Conservation (phyloP, 1,140 invertebrate genomes). For the Propsilocerus akamusi region DNA sequence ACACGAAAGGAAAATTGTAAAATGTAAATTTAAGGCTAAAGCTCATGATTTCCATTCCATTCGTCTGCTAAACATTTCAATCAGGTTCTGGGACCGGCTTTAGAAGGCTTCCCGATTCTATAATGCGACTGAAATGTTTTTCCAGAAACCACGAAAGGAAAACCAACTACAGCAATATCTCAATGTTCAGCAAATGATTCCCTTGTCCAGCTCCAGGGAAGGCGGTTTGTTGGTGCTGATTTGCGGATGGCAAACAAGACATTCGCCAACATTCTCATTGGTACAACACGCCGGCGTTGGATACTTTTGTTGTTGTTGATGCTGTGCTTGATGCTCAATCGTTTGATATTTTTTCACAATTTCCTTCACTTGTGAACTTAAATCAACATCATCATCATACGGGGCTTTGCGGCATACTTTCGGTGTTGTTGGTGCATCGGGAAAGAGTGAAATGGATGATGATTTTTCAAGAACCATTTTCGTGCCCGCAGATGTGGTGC, state of each 20-base stretch:
- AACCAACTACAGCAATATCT: no score
- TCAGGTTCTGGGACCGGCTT: no score
- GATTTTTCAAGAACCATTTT: background rate
- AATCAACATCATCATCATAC: slow-evolving; percentile 12
- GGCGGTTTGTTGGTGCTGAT: background rate
- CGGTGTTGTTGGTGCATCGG: slow-evolving; percentile 36
- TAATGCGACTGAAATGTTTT: no score
- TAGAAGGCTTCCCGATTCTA: no score
- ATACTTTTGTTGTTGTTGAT: no score
- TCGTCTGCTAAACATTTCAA: no score
- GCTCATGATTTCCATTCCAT: no score
- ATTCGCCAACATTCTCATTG: background rate
- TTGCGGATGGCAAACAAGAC: background rate
- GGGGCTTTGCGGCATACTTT: slow-evolving; percentile 28
- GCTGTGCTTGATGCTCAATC: no score
- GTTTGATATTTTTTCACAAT: background rate
- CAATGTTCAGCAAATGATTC: no score
- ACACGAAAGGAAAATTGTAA: no score
- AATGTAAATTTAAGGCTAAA: no score
- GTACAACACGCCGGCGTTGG: background rate
- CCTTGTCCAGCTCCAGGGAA: background rate
- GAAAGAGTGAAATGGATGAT: slow-evolving; percentile 22
- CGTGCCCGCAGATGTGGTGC: background rate
- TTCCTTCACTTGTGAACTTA: background rate
- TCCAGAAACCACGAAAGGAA: no score